Conservation (phyloP, 1,140 invertebrate genomes). For the Lasioglossum albipes region DNA sequence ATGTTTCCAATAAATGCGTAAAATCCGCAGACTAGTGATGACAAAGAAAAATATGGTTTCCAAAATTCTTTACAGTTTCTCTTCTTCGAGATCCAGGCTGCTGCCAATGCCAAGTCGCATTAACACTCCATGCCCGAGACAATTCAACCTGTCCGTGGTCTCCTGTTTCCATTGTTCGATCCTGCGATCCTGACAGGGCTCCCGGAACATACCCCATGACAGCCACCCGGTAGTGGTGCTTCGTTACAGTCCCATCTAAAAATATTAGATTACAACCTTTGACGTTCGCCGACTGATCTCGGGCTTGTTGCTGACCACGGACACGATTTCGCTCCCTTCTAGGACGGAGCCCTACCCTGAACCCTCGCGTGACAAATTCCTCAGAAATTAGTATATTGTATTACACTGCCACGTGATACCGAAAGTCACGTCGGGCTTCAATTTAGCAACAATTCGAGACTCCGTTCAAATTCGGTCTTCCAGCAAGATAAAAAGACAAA, state of each 20-base stretch:
- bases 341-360: neutral
- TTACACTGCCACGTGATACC: neutral
- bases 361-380: neutral
- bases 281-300: constrained; percentile 42
- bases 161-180: constrained; percentile 62
- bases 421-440: neutral
- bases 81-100: neutral
- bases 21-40: too few species aligned
- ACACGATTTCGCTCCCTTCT: constrained; percentile 1
- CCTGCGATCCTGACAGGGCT: constrained; percentile 21
- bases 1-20: too few species aligned
- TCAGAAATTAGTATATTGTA: neutral
- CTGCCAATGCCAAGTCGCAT: constrained; percentile 32
- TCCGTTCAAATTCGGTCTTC: too few species aligned
- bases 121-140: constrained; percentile 50
- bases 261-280: constrained; percentile 64
- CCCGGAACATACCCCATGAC: constrained; percentile 32
- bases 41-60: neutral
- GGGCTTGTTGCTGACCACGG: neutral
- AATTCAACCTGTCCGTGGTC: constrained; percentile 47
- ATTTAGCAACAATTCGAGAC: neutral
- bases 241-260: constrained; percentile 54
- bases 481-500: too few species aligned
- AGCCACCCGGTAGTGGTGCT: constrained; percentile 45
- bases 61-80: constrained; percentile 3